These are phyloP conservation scores for Meloe dianella DNA, from an alignment of 2,888 invertebrate species.

Conservation along the genomic window DNA sequence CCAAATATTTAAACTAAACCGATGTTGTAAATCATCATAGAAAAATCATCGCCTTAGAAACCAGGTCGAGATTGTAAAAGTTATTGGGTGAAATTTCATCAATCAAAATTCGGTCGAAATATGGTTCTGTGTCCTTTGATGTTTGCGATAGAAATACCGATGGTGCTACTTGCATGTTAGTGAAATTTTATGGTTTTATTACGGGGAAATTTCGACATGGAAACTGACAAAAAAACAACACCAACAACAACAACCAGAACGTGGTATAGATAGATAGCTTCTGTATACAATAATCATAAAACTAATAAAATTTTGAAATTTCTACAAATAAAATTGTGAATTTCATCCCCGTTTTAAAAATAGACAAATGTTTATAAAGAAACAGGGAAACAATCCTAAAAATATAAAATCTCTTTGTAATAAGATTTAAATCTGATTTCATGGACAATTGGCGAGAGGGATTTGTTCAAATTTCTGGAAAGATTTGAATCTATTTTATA, in stretches of 20 bases:
- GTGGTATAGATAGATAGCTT: background rate
- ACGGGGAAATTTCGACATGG: constrained; percentile 15
- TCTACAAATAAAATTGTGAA: background rate
- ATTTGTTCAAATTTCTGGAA: constrained; percentile 6
- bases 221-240: background rate
- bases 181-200: constrained; percentile 31
- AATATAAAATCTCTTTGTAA: background rate
- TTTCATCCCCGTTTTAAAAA: background rate
- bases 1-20: constrained; percentile 31
- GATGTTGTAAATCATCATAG: constrained; percentile 27
- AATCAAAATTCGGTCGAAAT: constrained; percentile 11
- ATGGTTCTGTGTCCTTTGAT: constrained; percentile 22
- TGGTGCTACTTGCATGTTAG: background rate
- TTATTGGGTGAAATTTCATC: background rate
- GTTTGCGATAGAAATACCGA: background rate
- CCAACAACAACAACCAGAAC: too few relatives aligned
- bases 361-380: constrained; percentile 4
- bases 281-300: constrained; percentile 6
- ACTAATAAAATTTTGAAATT: background rate
- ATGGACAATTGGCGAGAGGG: constrained; percentile 27
- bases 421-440: constrained; percentile 30
- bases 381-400: constrained; percentile 25
- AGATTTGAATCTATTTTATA: constrained; percentile 3
- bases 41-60: background rate
- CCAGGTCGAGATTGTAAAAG: constrained; percentile 21